Conservation (phyloP, 2,888 invertebrate species). For the Seladonia tumulorum region DNA sequence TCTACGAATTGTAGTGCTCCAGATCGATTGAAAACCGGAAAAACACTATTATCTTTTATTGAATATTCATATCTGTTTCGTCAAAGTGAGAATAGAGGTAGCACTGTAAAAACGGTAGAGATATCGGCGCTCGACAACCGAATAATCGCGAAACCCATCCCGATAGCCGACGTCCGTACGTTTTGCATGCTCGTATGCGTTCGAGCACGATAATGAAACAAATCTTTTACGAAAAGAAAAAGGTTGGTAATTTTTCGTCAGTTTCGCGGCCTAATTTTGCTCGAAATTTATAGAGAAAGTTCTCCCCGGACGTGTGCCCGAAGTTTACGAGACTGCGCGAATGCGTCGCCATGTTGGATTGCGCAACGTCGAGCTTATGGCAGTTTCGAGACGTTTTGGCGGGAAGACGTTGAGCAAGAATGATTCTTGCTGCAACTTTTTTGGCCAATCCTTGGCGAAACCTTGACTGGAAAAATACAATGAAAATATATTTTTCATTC, state of each 20-base stretch:
- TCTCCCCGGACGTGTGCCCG: not conserved
- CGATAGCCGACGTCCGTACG: not conserved
- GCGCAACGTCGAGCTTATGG: not conserved
- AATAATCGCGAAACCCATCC: not conserved
- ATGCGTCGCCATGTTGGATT: not conserved
- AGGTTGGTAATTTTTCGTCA: not conserved
- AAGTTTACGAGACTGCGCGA: not conserved
- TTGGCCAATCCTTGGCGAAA: not conserved
- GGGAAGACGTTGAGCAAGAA: not conserved
- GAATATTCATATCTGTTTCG: not conserved
- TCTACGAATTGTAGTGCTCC: not conserved
- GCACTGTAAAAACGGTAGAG: not conserved
- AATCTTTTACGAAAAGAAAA: not conserved
- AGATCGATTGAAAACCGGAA: not conserved
- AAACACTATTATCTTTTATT: not conserved
- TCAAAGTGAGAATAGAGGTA: not conserved
- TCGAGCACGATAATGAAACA: not conserved
- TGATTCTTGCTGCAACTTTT: not conserved
- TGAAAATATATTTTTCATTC: not conserved
- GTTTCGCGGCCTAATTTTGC: not conserved
- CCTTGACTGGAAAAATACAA: not conserved
- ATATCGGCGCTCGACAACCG: not conserved
- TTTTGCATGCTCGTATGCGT: not conserved
- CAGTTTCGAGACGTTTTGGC: not conserved
- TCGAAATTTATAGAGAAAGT: slow-evolving; percentile 12